Conservation (phyloP, 2,797 vertebrate genomes). For the Tinamus major region DNA sequence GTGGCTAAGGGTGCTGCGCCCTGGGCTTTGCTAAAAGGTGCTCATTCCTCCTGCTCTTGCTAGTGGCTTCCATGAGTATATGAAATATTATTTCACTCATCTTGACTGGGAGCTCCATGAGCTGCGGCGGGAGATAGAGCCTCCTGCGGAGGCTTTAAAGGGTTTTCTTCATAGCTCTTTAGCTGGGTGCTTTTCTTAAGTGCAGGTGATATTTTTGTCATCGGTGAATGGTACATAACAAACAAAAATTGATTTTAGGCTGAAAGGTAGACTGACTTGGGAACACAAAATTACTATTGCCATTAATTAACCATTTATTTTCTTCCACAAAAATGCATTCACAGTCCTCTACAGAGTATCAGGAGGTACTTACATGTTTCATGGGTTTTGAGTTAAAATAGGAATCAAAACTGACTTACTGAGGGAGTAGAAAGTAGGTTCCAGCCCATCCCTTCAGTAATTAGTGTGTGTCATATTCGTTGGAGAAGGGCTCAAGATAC, state of each 20-base stretch:
- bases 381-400: not conserved
- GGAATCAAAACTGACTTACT: not conserved
- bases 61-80: not conserved
- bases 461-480: not conserved
- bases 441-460: not conserved
- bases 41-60: not conserved
- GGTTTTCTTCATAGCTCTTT: not conserved
- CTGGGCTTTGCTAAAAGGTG: not conserved
- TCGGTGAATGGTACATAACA: not conserved
- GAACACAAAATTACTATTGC: not conserved
- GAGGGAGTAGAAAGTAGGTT: not conserved
- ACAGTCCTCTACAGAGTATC: not conserved
- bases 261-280: not conserved
- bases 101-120: not conserved
- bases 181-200: not conserved
- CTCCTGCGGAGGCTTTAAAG: not conserved
- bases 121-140: not conserved
- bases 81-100: not conserved
- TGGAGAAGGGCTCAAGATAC: not conserved
- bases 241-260: not conserved
- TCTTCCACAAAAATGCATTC: not conserved
- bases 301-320: not conserved
- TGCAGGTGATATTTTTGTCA: not conserved
- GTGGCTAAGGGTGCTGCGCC: not conserved
- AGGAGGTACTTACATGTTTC: not conserved